Evolutionary conservation across 2,888 invertebrate species (phyloP), one percentile per base, ranked within the genome.

Genomic region (Campoletis raptor): DNA sequence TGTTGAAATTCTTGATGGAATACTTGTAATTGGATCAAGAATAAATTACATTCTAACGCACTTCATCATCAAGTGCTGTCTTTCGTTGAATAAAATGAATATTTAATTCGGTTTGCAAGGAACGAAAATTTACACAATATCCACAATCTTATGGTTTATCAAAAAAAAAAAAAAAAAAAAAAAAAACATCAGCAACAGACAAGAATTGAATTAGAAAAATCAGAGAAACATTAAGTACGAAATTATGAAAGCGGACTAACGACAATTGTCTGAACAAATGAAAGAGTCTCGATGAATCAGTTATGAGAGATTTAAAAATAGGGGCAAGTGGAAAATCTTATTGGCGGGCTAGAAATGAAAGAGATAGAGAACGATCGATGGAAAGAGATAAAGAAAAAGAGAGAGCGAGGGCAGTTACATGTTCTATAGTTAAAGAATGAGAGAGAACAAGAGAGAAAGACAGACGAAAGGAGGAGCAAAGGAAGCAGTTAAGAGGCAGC

Each of bases 381-480:
- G 48, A 30, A 42, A 54, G 61, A 36, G 4, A 76, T 6, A 21
- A 21, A 8, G 37, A 45, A 12, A 21, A 18, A 30, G 24, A 61
- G 24, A 10, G 15, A 40, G n/a, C 36, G n/a, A 57, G 40, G 54
- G 24, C 67, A 69, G 42, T 42, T 30, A 54, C n/a, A n/a, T 54
- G 10, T 40, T 30, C 18, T 0, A 2, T 30, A 42, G 37, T 61
- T 18, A 30, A 74, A 40, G 36, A 37, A 52, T 21, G 76, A 52
- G 61, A 64, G 30, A 18, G 54, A 37, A 73, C 81, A 30, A 83
- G 67, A 24, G 81, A 81, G 85, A 73, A 86, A 87, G 87, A 82
- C 18, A 57, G 83, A 86, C 45, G 48, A 77, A 83, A 87, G 89
- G 61, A 76, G 69, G 57, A 36, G 67, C 42, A 78, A 77, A 64